Percentiles rank a stretch among this genome's conserved stretches.
Evolutionary conservation across 2,797 vertebrate genomes (phyloP).

Genomic region (Phataginus tricuspis): DNA sequence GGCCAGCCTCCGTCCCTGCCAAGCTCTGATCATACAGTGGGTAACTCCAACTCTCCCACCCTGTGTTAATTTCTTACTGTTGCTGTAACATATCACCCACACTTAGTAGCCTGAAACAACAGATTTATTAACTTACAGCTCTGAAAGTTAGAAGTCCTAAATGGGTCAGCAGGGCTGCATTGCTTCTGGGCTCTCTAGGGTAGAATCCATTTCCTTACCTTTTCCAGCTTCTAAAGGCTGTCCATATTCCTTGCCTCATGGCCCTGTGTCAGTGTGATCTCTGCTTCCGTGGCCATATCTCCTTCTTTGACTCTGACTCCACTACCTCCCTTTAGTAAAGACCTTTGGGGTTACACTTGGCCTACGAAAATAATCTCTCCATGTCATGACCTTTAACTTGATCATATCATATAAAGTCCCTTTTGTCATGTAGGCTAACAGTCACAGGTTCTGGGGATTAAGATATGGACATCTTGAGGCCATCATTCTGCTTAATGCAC

Average conservation of each 20-base stretch:
- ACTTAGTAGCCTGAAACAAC: neutral
- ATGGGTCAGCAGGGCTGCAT: neutral
- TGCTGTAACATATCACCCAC: neutral
- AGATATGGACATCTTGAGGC: neutral
- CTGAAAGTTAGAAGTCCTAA: neutral
- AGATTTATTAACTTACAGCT: neutral
- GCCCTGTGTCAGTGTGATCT: neutral
- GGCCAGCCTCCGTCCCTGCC: neutral
- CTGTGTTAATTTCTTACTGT: neutral
- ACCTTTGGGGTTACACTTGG: neutral
- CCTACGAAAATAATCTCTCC: neutral
- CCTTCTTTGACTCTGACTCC: neutral
- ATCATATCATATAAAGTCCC: neutral
- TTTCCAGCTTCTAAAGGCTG: neutral
- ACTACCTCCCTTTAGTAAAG: neutral
- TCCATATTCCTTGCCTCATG: rapidly evolving
- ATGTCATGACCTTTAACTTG: neutral
- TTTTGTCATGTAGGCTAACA: neutral
- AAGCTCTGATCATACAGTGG: neutral
- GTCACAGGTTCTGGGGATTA: neutral
- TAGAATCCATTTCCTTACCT: neutral
- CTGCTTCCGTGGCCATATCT: neutral
- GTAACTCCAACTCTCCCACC: neutral
- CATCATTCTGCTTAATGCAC: neutral
- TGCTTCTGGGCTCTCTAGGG: neutral